Percentiles rank a stretch among this genome's conserved stretches.
phyloP scores from a whole-genome alignment of 2,888 invertebrate genomes.

The Stenurella melanura region DNA sequence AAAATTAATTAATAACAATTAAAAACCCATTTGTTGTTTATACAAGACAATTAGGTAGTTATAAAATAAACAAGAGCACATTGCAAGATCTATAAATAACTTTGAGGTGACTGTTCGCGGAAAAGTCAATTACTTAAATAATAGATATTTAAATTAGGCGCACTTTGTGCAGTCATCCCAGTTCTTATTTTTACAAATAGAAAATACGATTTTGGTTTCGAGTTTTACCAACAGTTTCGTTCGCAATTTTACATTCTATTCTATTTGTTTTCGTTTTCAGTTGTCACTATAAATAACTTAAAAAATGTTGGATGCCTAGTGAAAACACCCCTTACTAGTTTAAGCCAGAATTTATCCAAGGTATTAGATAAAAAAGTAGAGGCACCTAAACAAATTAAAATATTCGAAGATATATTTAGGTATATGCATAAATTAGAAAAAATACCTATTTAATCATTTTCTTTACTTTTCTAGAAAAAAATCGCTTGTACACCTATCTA shows the following conservation, averaged over 20 bases:
- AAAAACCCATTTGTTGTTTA: neutral
- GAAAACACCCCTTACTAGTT: too few relatives aligned
- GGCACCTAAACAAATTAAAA: too few relatives aligned
- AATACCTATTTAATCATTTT: neutral
- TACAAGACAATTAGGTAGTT: neutral
- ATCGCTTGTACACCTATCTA: neutral
- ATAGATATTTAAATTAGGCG: neutral
- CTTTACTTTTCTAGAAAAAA: constrained; percentile 2
- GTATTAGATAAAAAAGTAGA: too few relatives aligned
- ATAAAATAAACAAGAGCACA: neutral
- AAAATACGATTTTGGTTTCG: too few relatives aligned
- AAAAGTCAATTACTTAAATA: neutral
- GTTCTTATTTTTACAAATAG: constrained; percentile 8
- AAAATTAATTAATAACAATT: neutral
- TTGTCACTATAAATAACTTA: too few relatives aligned
- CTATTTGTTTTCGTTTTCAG: too few relatives aligned
- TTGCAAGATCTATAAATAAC: neutral
- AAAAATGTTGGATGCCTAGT: too few relatives aligned
- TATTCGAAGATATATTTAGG: too few relatives aligned
- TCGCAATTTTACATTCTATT: too few relatives aligned
- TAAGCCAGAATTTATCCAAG: too few relatives aligned
- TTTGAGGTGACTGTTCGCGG: neutral
- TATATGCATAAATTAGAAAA: too few relatives aligned
- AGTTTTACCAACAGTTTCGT: too few relatives aligned
- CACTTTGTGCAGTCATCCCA: neutral